These are phyloP conservation scores for Grammomys dolichurus DNA, from an alignment of 2,113 vertebrate species.

Conservation along the genomic window DNA sequence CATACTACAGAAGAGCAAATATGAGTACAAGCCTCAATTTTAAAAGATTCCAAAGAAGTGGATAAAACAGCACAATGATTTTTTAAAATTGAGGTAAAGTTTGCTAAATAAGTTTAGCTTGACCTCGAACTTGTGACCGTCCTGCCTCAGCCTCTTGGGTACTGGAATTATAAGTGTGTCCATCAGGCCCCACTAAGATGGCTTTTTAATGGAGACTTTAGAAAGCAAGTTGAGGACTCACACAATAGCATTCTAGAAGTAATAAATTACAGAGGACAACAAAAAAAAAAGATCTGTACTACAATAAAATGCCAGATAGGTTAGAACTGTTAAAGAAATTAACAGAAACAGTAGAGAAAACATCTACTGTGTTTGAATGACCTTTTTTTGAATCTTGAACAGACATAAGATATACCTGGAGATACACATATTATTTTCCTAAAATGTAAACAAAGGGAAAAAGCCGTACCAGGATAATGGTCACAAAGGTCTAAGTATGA, in stretches of 20 bases:
- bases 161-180: not conserved
- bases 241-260: not conserved
- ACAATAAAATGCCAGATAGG: not conserved
- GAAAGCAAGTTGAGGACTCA: not conserved
- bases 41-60: not conserved
- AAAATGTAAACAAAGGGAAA: not conserved
- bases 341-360: slow-evolving; percentile 52
- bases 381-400: not conserved
- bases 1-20: not conserved
- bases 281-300: slow-evolving; percentile 11
- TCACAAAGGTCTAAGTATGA: slow-evolving; percentile 21
- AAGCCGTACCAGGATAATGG: not conserved
- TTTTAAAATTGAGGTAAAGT: not conserved
- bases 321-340: not conserved
- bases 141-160: not conserved
- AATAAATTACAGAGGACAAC: slow-evolving; percentile 26
- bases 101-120: not conserved
- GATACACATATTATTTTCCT: not conserved
- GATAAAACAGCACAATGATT: not conserved
- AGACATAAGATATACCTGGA: slow-evolving; percentile 7
- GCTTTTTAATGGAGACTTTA: not conserved
- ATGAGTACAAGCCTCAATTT: not conserved
- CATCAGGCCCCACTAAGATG: not conserved
- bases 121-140: not conserved
- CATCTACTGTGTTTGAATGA: not conserved